Base-by-base conservation (phyloP, 2,797 vertebrate species). In the Catharus ustulatus region DNA sequence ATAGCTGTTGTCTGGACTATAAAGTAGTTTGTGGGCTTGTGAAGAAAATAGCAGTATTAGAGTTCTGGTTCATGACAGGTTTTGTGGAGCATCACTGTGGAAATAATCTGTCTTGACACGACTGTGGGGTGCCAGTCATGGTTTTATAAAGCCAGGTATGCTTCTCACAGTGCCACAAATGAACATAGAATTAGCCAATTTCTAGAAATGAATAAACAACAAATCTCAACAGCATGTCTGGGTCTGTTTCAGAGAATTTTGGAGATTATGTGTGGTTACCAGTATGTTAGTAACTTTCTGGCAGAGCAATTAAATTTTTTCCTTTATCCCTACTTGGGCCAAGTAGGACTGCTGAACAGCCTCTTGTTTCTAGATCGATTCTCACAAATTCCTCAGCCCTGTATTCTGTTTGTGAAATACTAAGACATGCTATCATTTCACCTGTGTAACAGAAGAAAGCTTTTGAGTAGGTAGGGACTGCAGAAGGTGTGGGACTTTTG, bases 41-140 rank as follows among this genome's bases (percentile, higher is more conserved):
- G 74, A 85, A 91, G 40, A 85, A 83, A 95, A 59, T 19, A 87
- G 54, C 46, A 79, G 17, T 71, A 14, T 71, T 91, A 51, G 14
- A 52, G 49, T 81, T 86, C 49, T 81, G 22, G 42, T 61, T 66
- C 59, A 21, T 71, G 58, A n/a, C 90, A 59, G 62, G 30, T 80
- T 91, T 93, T 78, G 49, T 73, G 78, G 69, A 90, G 32, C 43
- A 58, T 94, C 46, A 5, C 36, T 22, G 55, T 91, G 93, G 92
- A 96, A 94, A 64, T 96, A 96, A 96, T 94, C 78, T 93, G 81
- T 94, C 92, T 82, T 97, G 94, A 94, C 81, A 66, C 5, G 61
- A 86, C 81, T 89, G 58, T 68, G 82, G 87, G 58, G 67, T 95
- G 74, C 55, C 81, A 78, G 71, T 87, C 45, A 38, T 93, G 76